phyloP scores from a whole-genome alignment of 2,113 vertebrate species.

The Australoheros scitulus region DNA sequence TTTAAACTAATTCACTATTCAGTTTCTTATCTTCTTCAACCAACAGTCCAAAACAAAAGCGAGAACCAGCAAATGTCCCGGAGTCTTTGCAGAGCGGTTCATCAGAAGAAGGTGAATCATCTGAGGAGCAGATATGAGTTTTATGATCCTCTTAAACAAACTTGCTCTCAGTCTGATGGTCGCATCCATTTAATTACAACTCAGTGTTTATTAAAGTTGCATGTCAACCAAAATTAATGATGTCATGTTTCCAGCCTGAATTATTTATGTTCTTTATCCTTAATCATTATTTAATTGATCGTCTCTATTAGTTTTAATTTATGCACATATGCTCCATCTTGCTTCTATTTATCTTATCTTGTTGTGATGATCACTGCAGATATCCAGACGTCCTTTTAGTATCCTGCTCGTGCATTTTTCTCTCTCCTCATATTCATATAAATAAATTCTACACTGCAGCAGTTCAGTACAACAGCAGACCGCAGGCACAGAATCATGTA shows the following conservation, averaged over 20 bases:
- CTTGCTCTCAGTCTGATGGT: neutral
- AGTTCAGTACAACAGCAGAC: neutral
- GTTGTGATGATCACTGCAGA: neutral
- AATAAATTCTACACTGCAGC: slow-evolving; percentile 23
- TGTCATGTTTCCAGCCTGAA: neutral
- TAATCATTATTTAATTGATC: neutral
- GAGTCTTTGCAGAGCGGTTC: neutral
- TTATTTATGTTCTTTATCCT: neutral
- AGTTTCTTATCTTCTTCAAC: too few relatives aligned
- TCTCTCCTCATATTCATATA: neutral
- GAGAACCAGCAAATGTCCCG: rapidly evolving
- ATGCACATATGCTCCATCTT: neutral
- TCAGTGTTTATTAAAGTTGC: neutral
- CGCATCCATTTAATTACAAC: neutral
- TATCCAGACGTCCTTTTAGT: slow-evolving; percentile 2
- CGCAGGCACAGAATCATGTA: neutral
- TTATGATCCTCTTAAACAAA: neutral
- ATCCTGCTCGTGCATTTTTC: neutral
- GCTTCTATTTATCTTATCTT: neutral
- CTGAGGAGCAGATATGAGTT: rapidly evolving
- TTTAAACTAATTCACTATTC: too few relatives aligned
- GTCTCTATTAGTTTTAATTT: neutral
- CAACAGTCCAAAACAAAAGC: too few relatives aligned
- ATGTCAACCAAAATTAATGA: neutral
- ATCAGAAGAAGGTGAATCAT: neutral